Evolutionary conservation across 2,888 invertebrate genomes (phyloP).

Genomic region (Ormyrus thymus): DNA sequence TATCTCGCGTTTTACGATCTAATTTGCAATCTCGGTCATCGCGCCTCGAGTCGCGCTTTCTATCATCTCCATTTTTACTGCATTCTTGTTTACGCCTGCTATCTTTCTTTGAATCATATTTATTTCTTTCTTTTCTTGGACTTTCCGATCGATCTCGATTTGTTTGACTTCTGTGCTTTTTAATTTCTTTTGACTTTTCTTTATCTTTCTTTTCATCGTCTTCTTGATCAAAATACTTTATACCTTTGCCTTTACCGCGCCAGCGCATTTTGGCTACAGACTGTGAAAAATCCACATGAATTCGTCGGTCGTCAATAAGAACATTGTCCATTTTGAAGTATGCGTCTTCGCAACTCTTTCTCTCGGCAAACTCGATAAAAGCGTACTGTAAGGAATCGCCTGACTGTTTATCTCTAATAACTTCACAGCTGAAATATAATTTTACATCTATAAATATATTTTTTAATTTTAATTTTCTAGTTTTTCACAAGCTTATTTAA

Average conservation of each 20-base stretch:
- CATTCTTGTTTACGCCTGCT: conserved; percentile 46
- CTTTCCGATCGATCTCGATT: conserved; percentile 51
- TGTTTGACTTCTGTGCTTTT: conserved; percentile 52
- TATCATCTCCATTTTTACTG: conserved; percentile 56
- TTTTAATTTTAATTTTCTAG: background rate
- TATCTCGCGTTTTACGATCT: conserved; percentile 45
- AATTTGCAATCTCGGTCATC: conserved; percentile 47
- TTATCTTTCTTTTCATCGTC: conserved; percentile 54
- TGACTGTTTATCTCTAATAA: conserved; percentile 93
- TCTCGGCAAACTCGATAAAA: conserved; percentile 97
- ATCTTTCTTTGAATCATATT: conserved; percentile 55
- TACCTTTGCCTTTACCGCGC: conserved; percentile 91
- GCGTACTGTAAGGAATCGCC: conserved; percentile 98
- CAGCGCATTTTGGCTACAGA: conserved; percentile 96
- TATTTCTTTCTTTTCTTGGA: conserved; percentile 51
- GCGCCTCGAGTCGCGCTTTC: conserved; percentile 39
- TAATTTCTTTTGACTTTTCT: conserved; percentile 54
- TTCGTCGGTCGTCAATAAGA: conserved; percentile 97
- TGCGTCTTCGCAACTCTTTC: conserved; percentile 95
- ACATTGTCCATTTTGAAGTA: conserved; percentile 99
- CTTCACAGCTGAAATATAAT: conserved; percentile 83
- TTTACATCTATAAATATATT: background rate
- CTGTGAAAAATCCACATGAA: conserved; percentile 99
- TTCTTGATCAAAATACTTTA: conserved; percentile 71
- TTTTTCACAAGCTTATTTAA: background rate